Base-by-base conservation (phyloP, 2,888 invertebrate genomes). In the Ptychoptera albimana region DNA sequence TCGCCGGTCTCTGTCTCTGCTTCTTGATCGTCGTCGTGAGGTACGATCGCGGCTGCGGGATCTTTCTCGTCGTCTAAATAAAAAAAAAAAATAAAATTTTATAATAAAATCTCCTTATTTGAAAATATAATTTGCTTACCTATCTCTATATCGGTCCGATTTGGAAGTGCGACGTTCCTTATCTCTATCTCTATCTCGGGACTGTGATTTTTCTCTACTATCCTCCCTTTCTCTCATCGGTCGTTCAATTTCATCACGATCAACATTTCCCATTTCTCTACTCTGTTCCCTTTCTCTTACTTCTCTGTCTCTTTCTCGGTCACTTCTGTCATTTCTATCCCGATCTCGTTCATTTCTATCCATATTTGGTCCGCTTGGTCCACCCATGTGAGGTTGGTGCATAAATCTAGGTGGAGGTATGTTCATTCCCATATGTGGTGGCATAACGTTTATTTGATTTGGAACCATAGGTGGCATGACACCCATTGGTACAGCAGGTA, bases 1-100 rank as follows among this genome's bases (percentile, higher is more conserved):
- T 43, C 77, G 77, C 10, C 78, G 69, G n/a, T 79, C 77, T 45
- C 79, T 68, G 48, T 79, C 79, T 12, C 79, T 68, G 45, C 79
- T 67, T 56, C 79, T 75, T 6, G 79, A 42, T 12, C 42, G 42
- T 31, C 34, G 34, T 16, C 42, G 14, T 12, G 23, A 23, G 23
- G 23, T 23, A 23, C 23, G 23, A 23, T 23, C 23, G 23, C 23
- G 23, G 23, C 42, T 40, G 13, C 40, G 32, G 8, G 23, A 79
- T 49, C 79, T 73, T 23, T 62, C 62, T 10, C 60, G 56, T 9
- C 61, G 50, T 7, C 50, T 48, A 12, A 60, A 54, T n/a, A n/a
- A n/a, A 36, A 59, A 56, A 16, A 39, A 54, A 48, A 46, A 35
- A 45, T 46, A 3, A 4, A 42, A 39, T 11, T n/a, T n/a, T n/a